phyloP scores from a whole-genome alignment of 2,113 vertebrate species.

The Cyprinodon variegatus region DNA sequence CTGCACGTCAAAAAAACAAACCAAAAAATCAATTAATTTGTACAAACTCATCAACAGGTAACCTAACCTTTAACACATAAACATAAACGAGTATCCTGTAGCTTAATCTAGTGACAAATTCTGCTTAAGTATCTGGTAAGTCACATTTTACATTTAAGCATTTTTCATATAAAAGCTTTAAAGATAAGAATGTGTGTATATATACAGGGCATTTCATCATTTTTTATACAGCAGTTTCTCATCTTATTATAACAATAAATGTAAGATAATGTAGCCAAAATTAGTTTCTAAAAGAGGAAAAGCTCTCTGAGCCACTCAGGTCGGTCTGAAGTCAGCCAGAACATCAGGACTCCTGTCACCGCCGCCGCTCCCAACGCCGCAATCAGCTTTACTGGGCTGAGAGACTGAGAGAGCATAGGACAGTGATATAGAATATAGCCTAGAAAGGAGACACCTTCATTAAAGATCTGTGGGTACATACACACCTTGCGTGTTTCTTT shows the following conservation, averaged over 20 bases:
- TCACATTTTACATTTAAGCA: background rate
- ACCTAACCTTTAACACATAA: too few relatives aligned
- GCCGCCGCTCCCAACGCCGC: conserved; percentile 59
- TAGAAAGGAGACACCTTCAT: background rate
- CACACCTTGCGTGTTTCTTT: conserved; percentile 52
- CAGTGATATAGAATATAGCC: background rate
- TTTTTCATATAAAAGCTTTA: background rate
- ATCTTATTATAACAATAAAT: background rate
- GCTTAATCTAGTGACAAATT: background rate
- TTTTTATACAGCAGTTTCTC: background rate
- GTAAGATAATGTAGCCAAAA: too few relatives aligned
- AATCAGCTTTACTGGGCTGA: conserved; percentile 51
- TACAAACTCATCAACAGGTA: background rate
- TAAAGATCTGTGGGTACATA: background rate
- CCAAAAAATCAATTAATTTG: too few relatives aligned
- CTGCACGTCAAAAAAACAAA: background rate
- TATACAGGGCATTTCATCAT: background rate
- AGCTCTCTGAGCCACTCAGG: conserved; percentile 43
- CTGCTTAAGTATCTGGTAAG: background rate
- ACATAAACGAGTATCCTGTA: background rate
- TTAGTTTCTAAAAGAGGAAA: conserved; percentile 6
- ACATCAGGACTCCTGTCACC: conserved; percentile 66
- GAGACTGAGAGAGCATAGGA: conserved; percentile 50
- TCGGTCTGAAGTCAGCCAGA: conserved; percentile 69
- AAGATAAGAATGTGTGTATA: background rate